Evolutionary conservation across 2,113 vertebrate genomes (phyloP), one percentile per base, ranked within the genome.

Genomic region (Trogon surrucura): DNA sequence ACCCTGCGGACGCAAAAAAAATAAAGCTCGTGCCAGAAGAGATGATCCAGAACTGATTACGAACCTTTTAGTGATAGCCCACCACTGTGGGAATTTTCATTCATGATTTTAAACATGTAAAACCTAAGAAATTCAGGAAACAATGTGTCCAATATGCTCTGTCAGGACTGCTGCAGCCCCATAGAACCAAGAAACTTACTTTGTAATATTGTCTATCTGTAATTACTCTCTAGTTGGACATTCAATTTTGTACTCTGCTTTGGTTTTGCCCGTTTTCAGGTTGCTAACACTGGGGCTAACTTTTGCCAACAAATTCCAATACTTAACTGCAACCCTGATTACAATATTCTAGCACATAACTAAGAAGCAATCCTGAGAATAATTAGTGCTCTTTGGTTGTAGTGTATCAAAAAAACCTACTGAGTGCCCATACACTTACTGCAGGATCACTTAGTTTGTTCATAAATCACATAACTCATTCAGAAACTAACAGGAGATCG

Each of bases 51-150:
- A 91, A 94, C 74, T 77, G 92, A 91, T 69, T 82, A 80, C 0
- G 12, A 75, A 38, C 62, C 78, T 83, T 90, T 77, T 48, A 60
- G 86, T 0, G 15, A 87, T 27, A 93, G 79, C 41, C 77, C 66
- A 50, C 47, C 92, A 94, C 30, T 89, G 82, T 22, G 78, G 47
- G 50, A 89, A 57, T 86, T 85, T 91, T 96, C 95, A 97, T 96
- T 96, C 93, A 96, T 78, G 58, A 71, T 48, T 93, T 92, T 45
- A 87, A 87, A 84, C 30, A 32, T 25, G n/a, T 44, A 72, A 87
- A 89, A 53, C 48, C 16, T 34, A 56, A 71, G 38, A 86, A 89
- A 73, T 62, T 66, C 82, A 75, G 70, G 89, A 88, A 96, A 91
- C 26, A 38, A 82, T 6, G 50, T 34, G 51, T 36, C 79, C 44